Conservation (phyloP, 2,797 vertebrate genomes). For the Dryobates pubescens region DNA sequence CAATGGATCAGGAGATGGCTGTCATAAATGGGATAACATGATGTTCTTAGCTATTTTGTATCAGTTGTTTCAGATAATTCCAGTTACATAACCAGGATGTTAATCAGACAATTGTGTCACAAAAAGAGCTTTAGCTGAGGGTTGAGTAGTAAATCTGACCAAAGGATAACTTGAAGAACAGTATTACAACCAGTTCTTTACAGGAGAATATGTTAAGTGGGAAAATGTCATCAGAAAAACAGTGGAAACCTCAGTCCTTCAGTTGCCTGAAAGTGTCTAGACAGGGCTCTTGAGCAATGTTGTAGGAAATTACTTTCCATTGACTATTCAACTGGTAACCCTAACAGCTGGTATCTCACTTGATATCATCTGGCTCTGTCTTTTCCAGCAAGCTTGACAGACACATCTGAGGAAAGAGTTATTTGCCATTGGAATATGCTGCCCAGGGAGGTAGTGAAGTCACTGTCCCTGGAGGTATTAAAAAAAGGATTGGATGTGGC, state of each 20-base stretch:
- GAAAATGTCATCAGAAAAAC: neutral
- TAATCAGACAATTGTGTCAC: neutral
- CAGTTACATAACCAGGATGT: neutral
- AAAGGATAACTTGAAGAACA: neutral
- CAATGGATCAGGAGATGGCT: accelerated
- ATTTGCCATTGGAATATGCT: too few relatives aligned
- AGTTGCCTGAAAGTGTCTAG: neutral
- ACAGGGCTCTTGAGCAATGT: neutral
- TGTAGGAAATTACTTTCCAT: neutral
- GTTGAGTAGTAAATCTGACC: neutral
- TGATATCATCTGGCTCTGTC: neutral
- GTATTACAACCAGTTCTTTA: neutral
- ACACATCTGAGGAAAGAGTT: neutral
- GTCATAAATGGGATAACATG: neutral
- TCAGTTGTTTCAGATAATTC: neutral
- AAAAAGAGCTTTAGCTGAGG: neutral
- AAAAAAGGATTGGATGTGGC: too few relatives aligned
- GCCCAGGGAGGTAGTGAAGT: too few relatives aligned
- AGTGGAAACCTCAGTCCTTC: neutral
- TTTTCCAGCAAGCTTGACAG: neutral
- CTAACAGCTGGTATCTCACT: neutral
- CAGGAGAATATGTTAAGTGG: neutral
- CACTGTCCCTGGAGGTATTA: too few relatives aligned
- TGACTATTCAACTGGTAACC: neutral
- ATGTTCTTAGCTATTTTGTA: neutral